Evolutionary conservation across 1,140 invertebrate genomes (phyloP).

Genomic region (Olivierus martensii): DNA sequence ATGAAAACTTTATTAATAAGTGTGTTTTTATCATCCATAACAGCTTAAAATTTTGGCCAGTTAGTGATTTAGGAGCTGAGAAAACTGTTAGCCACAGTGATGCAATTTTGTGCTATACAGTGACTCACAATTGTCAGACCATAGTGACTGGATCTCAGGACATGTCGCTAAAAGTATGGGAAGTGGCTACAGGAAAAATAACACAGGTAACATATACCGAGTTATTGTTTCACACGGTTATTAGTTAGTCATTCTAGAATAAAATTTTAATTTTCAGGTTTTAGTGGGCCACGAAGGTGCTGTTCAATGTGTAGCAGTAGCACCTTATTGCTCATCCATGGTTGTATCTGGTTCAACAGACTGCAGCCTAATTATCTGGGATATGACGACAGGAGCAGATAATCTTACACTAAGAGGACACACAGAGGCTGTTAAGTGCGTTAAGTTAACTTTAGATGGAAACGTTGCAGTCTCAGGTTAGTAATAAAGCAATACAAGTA

Average conservation of each 20-base stretch:
- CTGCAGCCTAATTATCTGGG: conserved; percentile 68
- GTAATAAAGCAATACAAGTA: no score
- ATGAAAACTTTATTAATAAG: no score
- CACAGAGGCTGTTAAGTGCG: conserved; percentile 57
- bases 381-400: conserved; percentile 64
- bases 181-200: conserved; percentile 49
- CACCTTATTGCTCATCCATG: conserved; percentile 31
- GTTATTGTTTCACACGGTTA: background rate
- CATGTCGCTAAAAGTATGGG: conserved; percentile 79
- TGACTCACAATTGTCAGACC: conserved; percentile 63
- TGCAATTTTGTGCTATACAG: conserved; percentile 63
- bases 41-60: conserved; percentile 32
- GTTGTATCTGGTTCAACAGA: conserved; percentile 70
- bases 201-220: conserved; percentile 17
- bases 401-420: conserved; percentile 61
- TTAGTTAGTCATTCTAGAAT: background rate
- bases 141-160: conserved; percentile 71
- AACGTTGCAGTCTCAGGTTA: conserved; percentile 48
- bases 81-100: conserved; percentile 64
- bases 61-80: conserved; percentile 51
- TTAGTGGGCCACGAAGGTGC: conserved; percentile 68
- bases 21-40: no score
- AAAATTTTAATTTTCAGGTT: conserved; percentile 30
- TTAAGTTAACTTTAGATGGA: conserved; percentile 61
- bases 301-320: conserved; percentile 66